Evolutionary conservation across 2,113 vertebrate genomes (phyloP), one percentile per base, ranked within the genome.

Genomic region (Megaleporinus macrocephalus): DNA sequence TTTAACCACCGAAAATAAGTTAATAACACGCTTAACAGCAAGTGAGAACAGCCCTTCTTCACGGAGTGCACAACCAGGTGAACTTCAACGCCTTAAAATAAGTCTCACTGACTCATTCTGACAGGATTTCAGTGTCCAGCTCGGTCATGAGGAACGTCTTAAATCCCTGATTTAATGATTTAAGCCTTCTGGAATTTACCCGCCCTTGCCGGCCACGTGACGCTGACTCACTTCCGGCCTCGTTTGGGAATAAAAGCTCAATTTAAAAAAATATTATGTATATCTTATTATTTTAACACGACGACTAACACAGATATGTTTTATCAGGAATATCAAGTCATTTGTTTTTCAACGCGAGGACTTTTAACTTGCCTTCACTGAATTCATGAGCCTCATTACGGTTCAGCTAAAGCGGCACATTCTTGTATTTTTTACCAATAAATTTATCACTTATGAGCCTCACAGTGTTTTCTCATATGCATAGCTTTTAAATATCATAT

Each of bases 201-300:
- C 78, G 26, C 15, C 20, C 69, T 57, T 44, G 7, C 33, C 16
- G 41, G 1, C 11, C 84, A 83, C 76, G 73, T 83, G 80, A 53
- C 20, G 2, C n/a, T 53, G 70, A 65, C 29, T 76, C 80, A 65
- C 51, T 82, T 82, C 71, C 41, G 41, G n/a, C n/a, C n/a, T n/a
- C n/a, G n/a, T n/a, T n/a, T n/a, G n/a, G n/a, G n/a, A n/a, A n/a
- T n/a, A n/a, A n/a, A n/a, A n/a, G n/a, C n/a, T n/a, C n/a, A n/a
- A 44, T 44, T 44, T 44, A 44, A 44, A 44, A 44, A 36, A n/a
- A n/a, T n/a, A n/a, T n/a, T n/a, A n/a, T n/a, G 41, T 5, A 4
- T 1, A 16, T 16, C 13, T 51, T 65, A 30, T 30, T n/a, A 30
- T 30, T 65, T 65, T 30, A 30, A 18, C 18, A 18, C 18, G 62